Evolutionary conservation across 2,888 invertebrate species (phyloP), one percentile per base, ranked within the genome.

Genomic region (Oscheius sp.): DNA sequence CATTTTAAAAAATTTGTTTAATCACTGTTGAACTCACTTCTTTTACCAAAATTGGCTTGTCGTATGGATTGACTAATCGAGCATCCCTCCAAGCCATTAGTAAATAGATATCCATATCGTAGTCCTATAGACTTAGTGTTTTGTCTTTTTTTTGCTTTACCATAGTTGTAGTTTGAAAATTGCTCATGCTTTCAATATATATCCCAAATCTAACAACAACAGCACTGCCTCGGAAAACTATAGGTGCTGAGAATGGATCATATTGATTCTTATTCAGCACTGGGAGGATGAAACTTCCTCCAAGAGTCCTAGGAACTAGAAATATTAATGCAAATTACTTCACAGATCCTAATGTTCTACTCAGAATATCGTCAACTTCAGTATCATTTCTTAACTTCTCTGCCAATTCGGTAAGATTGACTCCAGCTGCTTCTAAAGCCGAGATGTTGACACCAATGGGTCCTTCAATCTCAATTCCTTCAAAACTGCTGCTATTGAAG

Each of bases 21-120:
- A 36, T 45, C 14, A n/a, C n/a, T 8, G 22, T 38, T 5, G 14
- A 20, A 17, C 36, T 20, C 36, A 65, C 65, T 49, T 82, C 83
- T 69, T 85, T 85, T 5, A 85, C 82, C 20, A 85, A 62, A 66
- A 85, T 84, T 20, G 86, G 82, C 62, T 83, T 80, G 26, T 76
- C 80, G 68, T 81, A 85, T 0, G 80, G 80, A 72, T 85, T 84
- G 4, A 77, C 82, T 5, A 85, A 72, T 0, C 85, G 71, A 0
- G 83, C 81, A 50, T 85, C 85, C 49, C 85, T 71, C 85, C 85
- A 85, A 0, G 82, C 72, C 83, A 85, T 82, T 67, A 82, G 68
- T 47, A 85, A 63, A 50, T 82, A 83, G 2, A 85, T 84, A 61
- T 85, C 85, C 86, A 85, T 85, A 50, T 85, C 85, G 72, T 86